Evolutionary conservation across 2,113 vertebrate genomes (phyloP).

Genomic region (Anarrhichthys ocellatus): DNA sequence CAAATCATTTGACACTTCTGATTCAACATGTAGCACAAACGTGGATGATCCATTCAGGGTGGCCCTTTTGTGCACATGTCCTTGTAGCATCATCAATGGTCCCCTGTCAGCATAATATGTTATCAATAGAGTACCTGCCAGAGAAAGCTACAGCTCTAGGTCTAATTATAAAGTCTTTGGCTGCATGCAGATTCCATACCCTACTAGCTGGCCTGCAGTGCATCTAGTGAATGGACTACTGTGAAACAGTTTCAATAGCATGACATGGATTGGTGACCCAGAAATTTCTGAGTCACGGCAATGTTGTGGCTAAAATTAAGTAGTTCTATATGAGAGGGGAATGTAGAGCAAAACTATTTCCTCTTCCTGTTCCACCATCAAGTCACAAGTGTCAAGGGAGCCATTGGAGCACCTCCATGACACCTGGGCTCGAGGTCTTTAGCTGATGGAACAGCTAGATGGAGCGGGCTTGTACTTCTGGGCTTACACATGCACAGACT

Average conservation of each 20-base stretch:
- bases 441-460: conserved; percentile 61
- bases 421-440: conserved; percentile 49
- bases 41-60: not conserved
- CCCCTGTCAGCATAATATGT: conserved; percentile 18
- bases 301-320: conserved; percentile 29
- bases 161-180: conserved; percentile 31
- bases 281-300: conserved; percentile 35
- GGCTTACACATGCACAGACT: conserved; percentile 45
- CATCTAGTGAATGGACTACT: conserved; percentile 23
- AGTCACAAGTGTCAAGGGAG: conserved; percentile 55
- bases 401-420: conserved; percentile 66
- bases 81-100: not conserved
- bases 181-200: not conserved
- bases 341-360: conserved; percentile 40
- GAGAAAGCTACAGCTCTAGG: not conserved
- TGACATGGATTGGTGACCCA: conserved; percentile 25
- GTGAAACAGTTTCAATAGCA: conserved; percentile 9
- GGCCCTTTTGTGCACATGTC: conserved; percentile 28
- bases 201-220: conserved; percentile 18
- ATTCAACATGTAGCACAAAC: conserved; percentile 16
- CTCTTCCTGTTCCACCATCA: conserved; percentile 56
- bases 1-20: conserved; percentile 9
- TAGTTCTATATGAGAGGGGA: not conserved
- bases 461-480: conserved; percentile 25
- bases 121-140: conserved; percentile 29